phyloP scores from a whole-genome alignment of 2,888 invertebrate genomes.

The Julus scanicus region DNA sequence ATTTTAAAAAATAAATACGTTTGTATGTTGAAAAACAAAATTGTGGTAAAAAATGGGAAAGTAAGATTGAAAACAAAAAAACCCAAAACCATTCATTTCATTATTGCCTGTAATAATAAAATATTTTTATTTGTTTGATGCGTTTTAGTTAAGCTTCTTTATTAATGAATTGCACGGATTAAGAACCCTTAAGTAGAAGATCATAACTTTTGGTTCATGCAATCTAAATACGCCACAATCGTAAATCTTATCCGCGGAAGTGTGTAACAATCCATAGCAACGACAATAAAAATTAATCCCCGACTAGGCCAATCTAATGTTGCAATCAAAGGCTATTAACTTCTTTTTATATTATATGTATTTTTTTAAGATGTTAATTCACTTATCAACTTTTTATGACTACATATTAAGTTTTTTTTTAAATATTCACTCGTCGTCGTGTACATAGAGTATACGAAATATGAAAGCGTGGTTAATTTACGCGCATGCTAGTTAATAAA shows the following conservation, averaged over 20 bases:
- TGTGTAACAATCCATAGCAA: background rate
- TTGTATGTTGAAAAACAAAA: no score
- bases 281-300: background rate
- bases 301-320: background rate
- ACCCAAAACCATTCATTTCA: no score
- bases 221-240: background rate
- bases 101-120: no score
- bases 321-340: conserved; percentile 2
- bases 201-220: background rate
- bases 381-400: conserved; percentile 11
- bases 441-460: background rate
- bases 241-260: background rate
- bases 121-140: no score
- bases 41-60: no score
- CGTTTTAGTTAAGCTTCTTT: background rate
- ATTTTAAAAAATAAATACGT: no score
- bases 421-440: background rate
- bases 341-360: background rate
- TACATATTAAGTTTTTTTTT: background rate
- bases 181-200: background rate
- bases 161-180: background rate
- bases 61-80: no score
- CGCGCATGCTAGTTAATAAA: background rate
- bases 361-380: conserved; percentile 19
- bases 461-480: background rate